These are phyloP conservation scores for Trochalopteron elliotii DNA, from an alignment of 2,113 vertebrate species.

Conservation along the genomic window DNA sequence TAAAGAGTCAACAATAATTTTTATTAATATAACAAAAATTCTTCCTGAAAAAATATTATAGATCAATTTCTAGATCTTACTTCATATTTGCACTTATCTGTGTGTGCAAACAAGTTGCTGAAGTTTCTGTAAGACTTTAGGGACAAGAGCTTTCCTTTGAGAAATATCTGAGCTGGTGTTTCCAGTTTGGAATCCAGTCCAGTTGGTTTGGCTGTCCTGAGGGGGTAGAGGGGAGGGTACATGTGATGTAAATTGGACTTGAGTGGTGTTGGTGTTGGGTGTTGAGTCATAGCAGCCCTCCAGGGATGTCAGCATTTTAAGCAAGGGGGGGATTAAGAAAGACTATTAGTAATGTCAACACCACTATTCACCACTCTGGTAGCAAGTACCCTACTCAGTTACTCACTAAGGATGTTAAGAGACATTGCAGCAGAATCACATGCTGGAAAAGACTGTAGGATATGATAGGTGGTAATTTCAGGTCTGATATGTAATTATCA, in stretches of 20 bases:
- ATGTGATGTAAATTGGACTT: rapidly evolving
- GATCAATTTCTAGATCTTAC: not conserved
- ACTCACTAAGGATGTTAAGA: not conserved
- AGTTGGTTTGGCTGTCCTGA: not conserved
- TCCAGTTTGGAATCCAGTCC: not conserved
- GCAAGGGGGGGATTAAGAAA: not conserved
- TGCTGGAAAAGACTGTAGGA: not conserved
- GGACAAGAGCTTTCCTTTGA: not conserved
- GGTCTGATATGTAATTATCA: not conserved
- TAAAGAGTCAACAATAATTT: not conserved
- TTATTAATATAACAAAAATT: not conserved
- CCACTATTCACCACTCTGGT: not conserved
- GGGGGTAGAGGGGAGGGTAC: not conserved
- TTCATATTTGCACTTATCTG: not conserved
- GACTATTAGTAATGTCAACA: not conserved
- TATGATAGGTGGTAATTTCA: not conserved
- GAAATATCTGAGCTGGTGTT: not conserved
- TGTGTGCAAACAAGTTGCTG: not conserved
- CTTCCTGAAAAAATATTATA: not conserved
- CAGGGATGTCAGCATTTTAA: not conserved
- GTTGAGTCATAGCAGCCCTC: not conserved
- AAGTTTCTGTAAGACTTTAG: not conserved
- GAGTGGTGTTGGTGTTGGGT: not conserved
- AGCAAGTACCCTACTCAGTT: not conserved
- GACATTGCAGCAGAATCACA: not conserved